Evolutionary conservation across 30 jellyfish, hydroid and myxozoan genomes (phyloP).

Genomic region (Mastigias papua): DNA sequence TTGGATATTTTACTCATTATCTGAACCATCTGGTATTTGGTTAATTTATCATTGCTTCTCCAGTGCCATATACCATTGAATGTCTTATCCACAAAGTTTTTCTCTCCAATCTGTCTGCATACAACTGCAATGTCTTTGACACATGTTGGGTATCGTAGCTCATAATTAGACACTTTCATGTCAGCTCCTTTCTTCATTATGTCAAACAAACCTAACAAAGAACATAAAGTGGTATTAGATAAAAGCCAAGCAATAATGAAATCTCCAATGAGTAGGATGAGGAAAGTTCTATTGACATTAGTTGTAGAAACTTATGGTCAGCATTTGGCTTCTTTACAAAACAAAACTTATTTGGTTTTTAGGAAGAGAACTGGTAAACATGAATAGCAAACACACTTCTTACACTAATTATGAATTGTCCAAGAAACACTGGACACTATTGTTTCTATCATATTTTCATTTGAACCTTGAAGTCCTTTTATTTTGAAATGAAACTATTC

Average conservation of each 20-base stretch:
- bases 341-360: too few species aligned
- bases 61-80: conserved; percentile 89
- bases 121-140: conserved; percentile 91
- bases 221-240: background rate
- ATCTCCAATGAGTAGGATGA: too few species aligned
- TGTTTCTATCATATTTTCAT: too few species aligned
- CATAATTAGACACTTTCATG: conserved; percentile 77
- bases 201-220: conserved; percentile 68
- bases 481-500: too few species aligned
- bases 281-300: too few species aligned
- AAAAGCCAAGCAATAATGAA: background rate
- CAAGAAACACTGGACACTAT: too few species aligned
- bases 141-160: conserved; percentile 85
- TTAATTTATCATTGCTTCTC: conserved; percentile 82
- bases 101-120: conserved; percentile 83
- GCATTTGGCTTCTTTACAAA: too few species aligned
- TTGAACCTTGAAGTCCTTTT: too few species aligned
- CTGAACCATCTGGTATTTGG: conserved; percentile 85
- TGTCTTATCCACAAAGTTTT: conserved; percentile 17
- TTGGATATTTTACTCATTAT: conserved; percentile 71
- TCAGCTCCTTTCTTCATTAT: conserved; percentile 57
- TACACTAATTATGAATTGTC: too few species aligned
- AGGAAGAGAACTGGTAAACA: too few species aligned
- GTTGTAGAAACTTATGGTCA: too few species aligned
- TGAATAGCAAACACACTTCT: too few species aligned